Conservation (phyloP, 2,113 vertebrate species). For the Rhea americana region DNA sequence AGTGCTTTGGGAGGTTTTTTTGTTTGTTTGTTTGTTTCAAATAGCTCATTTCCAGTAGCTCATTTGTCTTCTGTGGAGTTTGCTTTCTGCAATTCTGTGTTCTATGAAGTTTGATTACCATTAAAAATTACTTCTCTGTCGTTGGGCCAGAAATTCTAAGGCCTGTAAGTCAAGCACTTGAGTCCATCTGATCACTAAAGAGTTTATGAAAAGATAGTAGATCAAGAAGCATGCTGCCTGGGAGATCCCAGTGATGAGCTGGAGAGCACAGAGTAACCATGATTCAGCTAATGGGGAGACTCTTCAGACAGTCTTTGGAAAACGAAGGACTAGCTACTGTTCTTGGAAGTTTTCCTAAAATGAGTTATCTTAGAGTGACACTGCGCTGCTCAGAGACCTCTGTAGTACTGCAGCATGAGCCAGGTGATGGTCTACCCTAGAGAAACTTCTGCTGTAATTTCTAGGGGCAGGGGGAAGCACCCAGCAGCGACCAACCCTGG, state of each 20-base stretch:
- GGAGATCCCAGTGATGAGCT: background rate
- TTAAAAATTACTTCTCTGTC: background rate
- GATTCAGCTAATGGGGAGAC: background rate
- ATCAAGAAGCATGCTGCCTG: rapidly evolving
- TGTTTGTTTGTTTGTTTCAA: background rate
- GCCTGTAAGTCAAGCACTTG: background rate
- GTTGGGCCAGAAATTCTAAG: background rate
- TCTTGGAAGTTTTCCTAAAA: background rate
- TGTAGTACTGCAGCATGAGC: rapidly evolving
- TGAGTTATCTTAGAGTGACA: background rate
- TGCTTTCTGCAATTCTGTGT: background rate
- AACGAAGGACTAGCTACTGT: background rate
- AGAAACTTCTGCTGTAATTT: background rate
- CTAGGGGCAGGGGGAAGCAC: background rate
- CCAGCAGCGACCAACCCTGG: rapidly evolving
- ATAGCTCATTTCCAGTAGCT: background rate
- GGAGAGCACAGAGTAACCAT: background rate
- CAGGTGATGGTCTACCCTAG: background rate
- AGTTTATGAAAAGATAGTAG: background rate
- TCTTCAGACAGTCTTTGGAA: background rate
- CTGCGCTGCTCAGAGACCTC: rapidly evolving
- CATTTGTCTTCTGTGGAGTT: background rate
- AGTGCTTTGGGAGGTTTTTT: background rate
- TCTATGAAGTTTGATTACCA: background rate
- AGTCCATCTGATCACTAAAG: background rate